Percentiles rank a stretch among this genome's conserved stretches.
Evolutionary conservation across 2,797 vertebrate genomes (phyloP).

Genomic region (Chrysocyon brachyurus): DNA sequence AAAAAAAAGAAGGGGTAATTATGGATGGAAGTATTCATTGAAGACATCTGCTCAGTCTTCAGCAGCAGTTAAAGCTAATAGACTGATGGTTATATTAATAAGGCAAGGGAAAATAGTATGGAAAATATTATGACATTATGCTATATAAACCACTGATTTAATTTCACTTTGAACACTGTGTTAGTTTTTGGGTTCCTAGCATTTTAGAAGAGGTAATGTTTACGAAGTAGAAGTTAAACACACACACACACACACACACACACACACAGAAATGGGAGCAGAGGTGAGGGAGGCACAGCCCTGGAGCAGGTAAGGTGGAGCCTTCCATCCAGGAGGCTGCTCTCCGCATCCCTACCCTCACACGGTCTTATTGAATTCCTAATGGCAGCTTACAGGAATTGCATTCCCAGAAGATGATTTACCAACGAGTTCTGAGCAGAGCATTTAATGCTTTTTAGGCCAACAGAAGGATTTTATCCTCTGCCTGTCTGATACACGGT

Average conservation of each 20-base stretch:
- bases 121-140: slow-evolving; percentile 86
- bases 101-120: slow-evolving; percentile 82
- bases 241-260: neutral
- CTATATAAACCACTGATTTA: slow-evolving; percentile 80
- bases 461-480: neutral
- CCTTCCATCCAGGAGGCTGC: no score
- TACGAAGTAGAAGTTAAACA: slow-evolving; percentile 60
- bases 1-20: slow-evolving; percentile 83
- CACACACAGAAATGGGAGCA: neutral
- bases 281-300: neutral
- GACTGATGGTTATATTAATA: slow-evolving; percentile 85
- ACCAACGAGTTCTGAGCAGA: neutral
- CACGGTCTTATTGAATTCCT: neutral
- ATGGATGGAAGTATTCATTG: slow-evolving; percentile 84
- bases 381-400: neutral
- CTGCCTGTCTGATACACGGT: neutral
- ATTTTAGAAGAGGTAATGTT: slow-evolving; percentile 72
- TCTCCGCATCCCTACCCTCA: neutral
- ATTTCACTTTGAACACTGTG: slow-evolving; percentile 74
- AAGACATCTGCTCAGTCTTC: slow-evolving; percentile 85
- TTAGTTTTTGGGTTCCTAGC: slow-evolving; percentile 63
- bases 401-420: neutral
- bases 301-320: neutral
- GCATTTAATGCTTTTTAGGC: neutral
- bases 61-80: slow-evolving; percentile 85